These are phyloP conservation scores for Thecocarcelia acutangulata DNA, from an alignment of 2,888 invertebrate genomes.

Conservation along the genomic window DNA sequence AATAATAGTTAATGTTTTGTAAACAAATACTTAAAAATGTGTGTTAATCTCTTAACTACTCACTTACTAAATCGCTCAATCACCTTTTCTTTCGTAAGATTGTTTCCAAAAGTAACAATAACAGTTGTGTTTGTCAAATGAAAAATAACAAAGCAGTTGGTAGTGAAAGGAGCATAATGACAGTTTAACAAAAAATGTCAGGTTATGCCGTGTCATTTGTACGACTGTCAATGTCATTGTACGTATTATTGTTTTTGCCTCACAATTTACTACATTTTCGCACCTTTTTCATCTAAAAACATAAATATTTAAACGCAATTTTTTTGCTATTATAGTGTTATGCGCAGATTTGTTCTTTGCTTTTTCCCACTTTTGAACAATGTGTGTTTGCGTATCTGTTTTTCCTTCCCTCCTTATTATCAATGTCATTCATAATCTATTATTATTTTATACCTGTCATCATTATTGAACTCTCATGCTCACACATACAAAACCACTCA, in stretches of 20 bases:
- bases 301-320: constrained; percentile 8
- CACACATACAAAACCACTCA: constrained; percentile 3
- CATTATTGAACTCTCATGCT: constrained; percentile 6
- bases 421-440: neutral
- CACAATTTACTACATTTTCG: constrained; percentile 44
- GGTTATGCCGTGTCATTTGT: constrained; percentile 64
- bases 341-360: constrained; percentile 51
- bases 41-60: constrained; percentile 64
- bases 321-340: constrained; percentile 6
- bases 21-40: constrained; percentile 67
- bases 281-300: constrained; percentile 60
- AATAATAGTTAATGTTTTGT: constrained; percentile 67
- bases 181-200: constrained; percentile 58
- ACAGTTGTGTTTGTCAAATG: constrained; percentile 14
- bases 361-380: constrained; percentile 64
- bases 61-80: constrained; percentile 34
- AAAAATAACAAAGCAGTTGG: constrained; percentile 4
- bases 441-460: constrained; percentile 60
- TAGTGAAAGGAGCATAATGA: constrained; percentile 38
- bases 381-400: constrained; percentile 9
- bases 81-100: constrained; percentile 23
- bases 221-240: constrained; percentile 36
- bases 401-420: constrained; percentile 5
- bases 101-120: constrained; percentile 22
- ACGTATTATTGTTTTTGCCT: constrained; percentile 5